These are phyloP conservation scores for Chrysodeixis includens DNA, from an alignment of 2,888 invertebrate species.

Conservation along the genomic window DNA sequence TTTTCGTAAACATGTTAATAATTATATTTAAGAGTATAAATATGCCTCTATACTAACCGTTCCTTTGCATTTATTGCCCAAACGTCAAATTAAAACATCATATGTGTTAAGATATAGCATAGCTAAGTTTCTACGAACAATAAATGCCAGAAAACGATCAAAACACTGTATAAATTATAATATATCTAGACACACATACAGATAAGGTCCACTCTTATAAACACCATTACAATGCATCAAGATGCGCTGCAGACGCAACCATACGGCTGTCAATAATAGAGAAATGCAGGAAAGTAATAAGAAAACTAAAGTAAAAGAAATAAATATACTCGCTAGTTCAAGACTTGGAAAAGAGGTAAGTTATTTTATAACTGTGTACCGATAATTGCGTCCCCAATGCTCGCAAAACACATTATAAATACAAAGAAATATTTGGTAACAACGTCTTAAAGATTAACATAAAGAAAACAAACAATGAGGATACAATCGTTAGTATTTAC, in stretches of 20 bases:
- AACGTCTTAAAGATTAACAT: conserved; percentile 77
- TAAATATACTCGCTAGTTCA: conserved; percentile 29
- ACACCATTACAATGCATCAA: conserved; percentile 54
- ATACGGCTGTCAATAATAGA: conserved; percentile 27
- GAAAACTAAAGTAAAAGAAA: conserved; percentile 27
- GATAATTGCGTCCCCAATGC: conserved; percentile 58
- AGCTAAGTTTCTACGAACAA: conserved; percentile 9
- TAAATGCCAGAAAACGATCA: conserved; percentile 47
- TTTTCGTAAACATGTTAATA: conserved; percentile 57
- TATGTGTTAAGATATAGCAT: background rate
- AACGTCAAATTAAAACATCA: conserved; percentile 4
- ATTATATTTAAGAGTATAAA: conserved; percentile 55
- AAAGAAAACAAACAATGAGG: conserved; percentile 61
- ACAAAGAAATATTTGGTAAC: conserved; percentile 88
- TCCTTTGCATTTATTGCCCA: conserved; percentile 35
- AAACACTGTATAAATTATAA: conserved; percentile 41
- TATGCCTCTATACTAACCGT: conserved; percentile 56
- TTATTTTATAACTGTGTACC: conserved; percentile 10
- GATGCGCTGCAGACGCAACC: conserved; percentile 42
- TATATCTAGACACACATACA: conserved; percentile 52
- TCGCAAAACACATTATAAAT: conserved; percentile 76
- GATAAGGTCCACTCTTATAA: conserved; percentile 57
- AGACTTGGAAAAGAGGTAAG: conserved; percentile 21
- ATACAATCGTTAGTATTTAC: conserved; percentile 79
- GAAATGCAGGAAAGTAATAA: conserved; percentile 21